These are phyloP conservation scores for Terebella lapidaria DNA, from an alignment of 2,888 invertebrate species.

Conservation along the genomic window DNA sequence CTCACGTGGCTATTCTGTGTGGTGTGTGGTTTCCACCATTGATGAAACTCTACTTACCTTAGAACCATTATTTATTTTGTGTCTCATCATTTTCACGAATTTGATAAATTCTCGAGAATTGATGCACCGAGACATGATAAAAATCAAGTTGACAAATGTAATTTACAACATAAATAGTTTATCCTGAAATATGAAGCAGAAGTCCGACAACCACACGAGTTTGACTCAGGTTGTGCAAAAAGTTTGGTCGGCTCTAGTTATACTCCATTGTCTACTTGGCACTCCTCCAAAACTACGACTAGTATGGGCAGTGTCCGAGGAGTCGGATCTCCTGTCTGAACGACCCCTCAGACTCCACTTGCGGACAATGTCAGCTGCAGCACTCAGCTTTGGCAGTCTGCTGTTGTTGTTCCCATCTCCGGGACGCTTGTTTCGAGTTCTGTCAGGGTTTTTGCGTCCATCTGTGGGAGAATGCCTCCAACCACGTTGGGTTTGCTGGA, in stretches of 20 bases:
- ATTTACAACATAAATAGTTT: no score
- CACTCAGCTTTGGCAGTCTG: constrained; percentile 1
- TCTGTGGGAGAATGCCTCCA: no score
- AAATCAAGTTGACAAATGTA: no score
- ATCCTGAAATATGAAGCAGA: no score
- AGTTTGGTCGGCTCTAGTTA: not conserved
- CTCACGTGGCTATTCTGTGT: no score
- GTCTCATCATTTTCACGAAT: no score
- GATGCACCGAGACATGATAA: no score
- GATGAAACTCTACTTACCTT: no score
- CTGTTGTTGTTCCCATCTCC: not conserved
- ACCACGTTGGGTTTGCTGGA: not conserved
- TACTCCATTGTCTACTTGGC: not conserved
- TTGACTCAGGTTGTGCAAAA: not conserved
- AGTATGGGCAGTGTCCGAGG: not conserved
- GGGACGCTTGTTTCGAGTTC: not conserved
- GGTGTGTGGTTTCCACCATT: no score
- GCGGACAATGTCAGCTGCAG: not conserved
- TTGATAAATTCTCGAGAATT: no score
- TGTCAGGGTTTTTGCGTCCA: not conserved
- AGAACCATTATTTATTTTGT: no score
- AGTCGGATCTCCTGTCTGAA: not conserved
- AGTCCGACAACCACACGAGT: no score
- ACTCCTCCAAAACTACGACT: not conserved
- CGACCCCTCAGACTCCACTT: not conserved